Evolutionary conservation across 2,797 vertebrate genomes (phyloP).

Genomic region (Rhinogobio ventralis): DNA sequence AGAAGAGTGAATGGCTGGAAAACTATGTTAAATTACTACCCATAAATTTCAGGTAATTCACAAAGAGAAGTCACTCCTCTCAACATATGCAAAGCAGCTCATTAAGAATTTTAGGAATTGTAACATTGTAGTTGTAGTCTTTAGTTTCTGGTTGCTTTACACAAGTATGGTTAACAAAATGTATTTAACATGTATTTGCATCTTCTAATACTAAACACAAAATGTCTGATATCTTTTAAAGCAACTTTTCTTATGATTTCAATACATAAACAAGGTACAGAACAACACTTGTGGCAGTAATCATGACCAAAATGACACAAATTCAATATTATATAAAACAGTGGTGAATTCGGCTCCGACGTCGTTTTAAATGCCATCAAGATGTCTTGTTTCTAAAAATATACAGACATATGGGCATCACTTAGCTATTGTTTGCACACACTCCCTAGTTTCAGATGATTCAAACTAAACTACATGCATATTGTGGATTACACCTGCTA

Average conservation of each 20-base stretch:
- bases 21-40: background rate
- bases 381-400: background rate
- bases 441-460: slow-evolving; percentile 9
- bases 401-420: slow-evolving; percentile 33
- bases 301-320: background rate
- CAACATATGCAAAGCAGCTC: slow-evolving; percentile 14
- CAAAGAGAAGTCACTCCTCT: background rate
- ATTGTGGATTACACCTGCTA: slow-evolving; percentile 69
- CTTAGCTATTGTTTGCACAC: slow-evolving; percentile 55
- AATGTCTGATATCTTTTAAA: background rate
- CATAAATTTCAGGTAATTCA: background rate
- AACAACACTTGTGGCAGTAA: background rate
- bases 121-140: slow-evolving; percentile 43
- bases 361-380: background rate
- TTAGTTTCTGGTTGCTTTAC: slow-evolving; percentile 9
- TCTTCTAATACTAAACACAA: background rate
- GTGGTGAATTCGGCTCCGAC: background rate
- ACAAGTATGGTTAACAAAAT: background rate
- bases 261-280: background rate
- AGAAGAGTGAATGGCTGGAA: background rate
- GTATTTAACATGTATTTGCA: background rate
- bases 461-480: slow-evolving; percentile 47
- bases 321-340: background rate
- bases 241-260: background rate
- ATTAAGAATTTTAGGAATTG: slow-evolving; percentile 20